Evolutionary conservation across 2,888 invertebrate genomes (phyloP).

Genomic region (Machimus atricapillus): DNA sequence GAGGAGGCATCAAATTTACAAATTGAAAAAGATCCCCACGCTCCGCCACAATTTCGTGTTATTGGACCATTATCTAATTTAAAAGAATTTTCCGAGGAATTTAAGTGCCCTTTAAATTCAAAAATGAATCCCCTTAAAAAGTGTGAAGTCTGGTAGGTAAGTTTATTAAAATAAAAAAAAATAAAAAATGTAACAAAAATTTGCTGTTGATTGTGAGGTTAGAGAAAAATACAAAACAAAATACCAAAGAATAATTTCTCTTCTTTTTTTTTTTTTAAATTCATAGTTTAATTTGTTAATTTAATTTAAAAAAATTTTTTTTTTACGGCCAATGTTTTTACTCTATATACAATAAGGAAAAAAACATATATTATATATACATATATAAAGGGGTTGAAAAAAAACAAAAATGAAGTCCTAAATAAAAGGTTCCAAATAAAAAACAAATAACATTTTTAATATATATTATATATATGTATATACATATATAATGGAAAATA

Average conservation of each 20-base stretch:
- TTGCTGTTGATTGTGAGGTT: background rate
- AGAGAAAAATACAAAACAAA: background rate
- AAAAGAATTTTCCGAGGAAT: conserved; percentile 81
- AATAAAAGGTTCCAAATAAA: background rate
- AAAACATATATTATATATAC: background rate
- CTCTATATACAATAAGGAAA: background rate
- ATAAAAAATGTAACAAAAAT: too few species aligned
- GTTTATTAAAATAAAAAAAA: background rate
- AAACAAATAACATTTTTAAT: background rate
- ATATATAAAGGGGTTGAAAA: background rate
- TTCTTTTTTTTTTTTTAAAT: too few species aligned
- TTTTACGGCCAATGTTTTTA: background rate
- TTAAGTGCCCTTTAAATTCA: conserved; percentile 75
- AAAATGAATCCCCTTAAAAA: conserved; percentile 86
- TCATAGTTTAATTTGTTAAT: background rate
- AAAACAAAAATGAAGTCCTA: background rate
- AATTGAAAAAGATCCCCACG: conserved; percentile 92
- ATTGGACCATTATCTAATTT: conserved; percentile 88
- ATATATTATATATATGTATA: background rate
- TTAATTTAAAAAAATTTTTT: background rate
- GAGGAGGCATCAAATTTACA: conserved; percentile 84
- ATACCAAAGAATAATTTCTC: background rate
- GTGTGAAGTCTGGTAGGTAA: conserved; percentile 85
- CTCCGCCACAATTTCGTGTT: conserved; percentile 85
- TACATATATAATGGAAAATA: background rate